Conservation (phyloP, 2,113 vertebrate genomes). For the Lophura nycthemera region DNA sequence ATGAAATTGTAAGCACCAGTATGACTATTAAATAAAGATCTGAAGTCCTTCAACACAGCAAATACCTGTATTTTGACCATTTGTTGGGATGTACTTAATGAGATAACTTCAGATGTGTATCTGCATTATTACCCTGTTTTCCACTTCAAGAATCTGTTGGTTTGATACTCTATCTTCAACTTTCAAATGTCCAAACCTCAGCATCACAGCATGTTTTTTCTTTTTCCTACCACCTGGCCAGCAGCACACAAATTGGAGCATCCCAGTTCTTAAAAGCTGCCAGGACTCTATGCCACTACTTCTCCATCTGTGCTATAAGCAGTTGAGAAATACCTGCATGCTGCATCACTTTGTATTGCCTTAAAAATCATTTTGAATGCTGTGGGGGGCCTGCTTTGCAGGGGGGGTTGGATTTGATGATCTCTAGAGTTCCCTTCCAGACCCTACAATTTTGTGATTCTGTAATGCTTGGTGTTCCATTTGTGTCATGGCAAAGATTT, state of each 20-base stretch:
- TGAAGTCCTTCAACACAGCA: background rate
- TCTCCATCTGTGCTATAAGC: background rate
- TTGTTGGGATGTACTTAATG: background rate
- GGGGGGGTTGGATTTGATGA: too few species aligned
- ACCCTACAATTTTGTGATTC: background rate
- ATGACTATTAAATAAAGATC: background rate
- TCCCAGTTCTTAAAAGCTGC: background rate
- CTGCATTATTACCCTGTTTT: background rate
- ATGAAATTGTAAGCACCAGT: background rate
- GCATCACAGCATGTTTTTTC: background rate
- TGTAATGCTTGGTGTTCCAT: rapidly evolving
- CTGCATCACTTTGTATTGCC: background rate
- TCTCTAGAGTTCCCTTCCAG: too few species aligned
- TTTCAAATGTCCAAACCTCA: background rate
- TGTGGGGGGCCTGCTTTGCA: too few species aligned
- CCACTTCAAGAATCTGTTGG: background rate
- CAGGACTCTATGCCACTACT: background rate
- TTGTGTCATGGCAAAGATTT: background rate
- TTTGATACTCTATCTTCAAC: background rate
- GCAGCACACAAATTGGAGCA: background rate
- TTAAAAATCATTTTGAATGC: too few species aligned
- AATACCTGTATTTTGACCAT: background rate
- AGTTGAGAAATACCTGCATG: background rate
- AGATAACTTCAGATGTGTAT: background rate
- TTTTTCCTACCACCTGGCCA: background rate